These are phyloP conservation scores for Conchocele bisecta DNA, from an alignment of 2,888 invertebrate species.

Conservation along the genomic window DNA sequence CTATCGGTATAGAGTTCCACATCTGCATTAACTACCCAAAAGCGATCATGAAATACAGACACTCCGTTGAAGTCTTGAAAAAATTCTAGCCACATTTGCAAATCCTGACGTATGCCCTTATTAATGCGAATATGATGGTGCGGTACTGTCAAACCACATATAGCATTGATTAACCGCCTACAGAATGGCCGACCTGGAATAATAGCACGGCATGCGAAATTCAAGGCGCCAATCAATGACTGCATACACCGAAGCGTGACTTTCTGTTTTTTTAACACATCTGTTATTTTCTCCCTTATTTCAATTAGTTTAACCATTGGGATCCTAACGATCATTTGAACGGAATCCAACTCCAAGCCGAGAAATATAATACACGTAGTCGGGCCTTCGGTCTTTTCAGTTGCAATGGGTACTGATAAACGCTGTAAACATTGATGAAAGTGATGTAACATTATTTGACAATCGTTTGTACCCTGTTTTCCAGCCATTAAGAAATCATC, in stretches of 20 bases:
- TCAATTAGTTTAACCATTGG: slow-evolving; percentile 23
- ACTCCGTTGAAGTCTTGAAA: too few species aligned
- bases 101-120: too few species aligned
- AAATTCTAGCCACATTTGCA: too few species aligned
- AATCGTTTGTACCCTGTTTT: background rate
- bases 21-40: slow-evolving; percentile 6
- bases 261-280: background rate
- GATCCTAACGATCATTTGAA: slow-evolving; percentile 17
- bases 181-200: slow-evolving; percentile 35
- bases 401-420: slow-evolving; percentile 20
- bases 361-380: slow-evolving; percentile 14
- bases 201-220: slow-evolving; percentile 38
- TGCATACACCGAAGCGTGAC: slow-evolving; percentile 6
- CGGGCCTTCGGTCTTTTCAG: slow-evolving; percentile 21
- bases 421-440: background rate
- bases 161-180: slow-evolving; percentile 25
- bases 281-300: background rate
- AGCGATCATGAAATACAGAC: too few species aligned
- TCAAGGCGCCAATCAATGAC: slow-evolving; percentile 18
- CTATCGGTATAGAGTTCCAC: slow-evolving; percentile 3
- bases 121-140: too few species aligned
- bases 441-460: background rate
- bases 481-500: slow-evolving; percentile 39
- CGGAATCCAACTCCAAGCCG: slow-evolving; percentile 33
- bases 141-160: slow-evolving; percentile 8